phyloP scores from a whole-genome alignment of 2,888 invertebrate genomes.

The Schizaphis graminum region DNA sequence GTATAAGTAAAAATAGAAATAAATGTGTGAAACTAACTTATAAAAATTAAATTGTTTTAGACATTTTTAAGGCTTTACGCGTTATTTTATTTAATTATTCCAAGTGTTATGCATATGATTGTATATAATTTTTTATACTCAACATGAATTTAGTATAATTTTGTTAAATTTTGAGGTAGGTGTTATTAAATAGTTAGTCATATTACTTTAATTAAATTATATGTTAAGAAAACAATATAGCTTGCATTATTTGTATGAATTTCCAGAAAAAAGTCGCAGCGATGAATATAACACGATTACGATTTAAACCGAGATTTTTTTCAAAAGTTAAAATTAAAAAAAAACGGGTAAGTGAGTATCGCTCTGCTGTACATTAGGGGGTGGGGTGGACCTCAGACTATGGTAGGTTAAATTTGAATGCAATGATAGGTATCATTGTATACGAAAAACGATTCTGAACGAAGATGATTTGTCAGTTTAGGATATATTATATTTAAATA shows the following conservation, averaged over 20 bases:
- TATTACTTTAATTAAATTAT: not conserved
- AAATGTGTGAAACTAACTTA: not conserved
- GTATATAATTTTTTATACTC: not conserved
- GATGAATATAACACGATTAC: not conserved
- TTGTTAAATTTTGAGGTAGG: not conserved
- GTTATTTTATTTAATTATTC: not conserved
- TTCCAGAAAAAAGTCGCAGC: not conserved
- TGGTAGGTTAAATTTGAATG: no score
- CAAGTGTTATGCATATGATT: not conserved
- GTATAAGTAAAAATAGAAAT: not conserved
- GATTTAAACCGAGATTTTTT: not conserved
- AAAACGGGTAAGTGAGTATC: no score
- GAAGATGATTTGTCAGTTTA: no score
- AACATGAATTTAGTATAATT: not conserved
- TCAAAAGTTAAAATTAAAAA: not conserved
- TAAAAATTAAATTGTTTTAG: not conserved
- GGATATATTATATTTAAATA: no score
- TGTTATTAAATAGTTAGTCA: not conserved
- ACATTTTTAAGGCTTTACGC: fast-evolving
- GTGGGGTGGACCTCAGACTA: no score
- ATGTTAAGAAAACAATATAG: not conserved
- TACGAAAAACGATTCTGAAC: no score
- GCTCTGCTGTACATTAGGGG: no score
- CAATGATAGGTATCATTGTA: no score
- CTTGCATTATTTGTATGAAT: not conserved